Evolutionary conservation across 2,888 invertebrate species (phyloP).

Genomic region (Masnerella sp.): DNA sequence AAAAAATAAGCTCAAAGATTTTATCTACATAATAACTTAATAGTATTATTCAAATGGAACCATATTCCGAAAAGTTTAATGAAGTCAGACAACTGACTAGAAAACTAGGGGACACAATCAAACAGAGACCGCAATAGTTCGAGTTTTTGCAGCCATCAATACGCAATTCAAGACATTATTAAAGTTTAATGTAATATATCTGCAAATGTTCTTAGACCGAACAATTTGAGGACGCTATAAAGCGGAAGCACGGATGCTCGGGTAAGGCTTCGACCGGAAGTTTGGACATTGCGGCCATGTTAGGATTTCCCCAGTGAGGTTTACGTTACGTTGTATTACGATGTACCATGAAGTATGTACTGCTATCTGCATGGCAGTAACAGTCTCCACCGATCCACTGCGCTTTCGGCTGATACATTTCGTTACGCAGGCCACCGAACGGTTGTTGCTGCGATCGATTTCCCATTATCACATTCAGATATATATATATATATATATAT

Average conservation of each 20-base stretch:
- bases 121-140: not conserved
- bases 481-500: too few species aligned
- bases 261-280: slow-evolving; percentile 61
- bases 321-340: slow-evolving; percentile 71
- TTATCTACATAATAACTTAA: too few species aligned
- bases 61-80: too few species aligned
- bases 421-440: slow-evolving; percentile 45
- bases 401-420: slow-evolving; percentile 61
- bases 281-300: slow-evolving; percentile 65
- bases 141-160: slow-evolving; percentile 1
- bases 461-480: slow-evolving; percentile 54
- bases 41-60: too few species aligned
- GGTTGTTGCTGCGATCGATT: slow-evolving; percentile 55
- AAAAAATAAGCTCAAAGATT: too few species aligned
- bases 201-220: slow-evolving; percentile 37
- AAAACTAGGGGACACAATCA: not conserved
- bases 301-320: slow-evolving; percentile 75
- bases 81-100: too few species aligned
- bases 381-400: slow-evolving; percentile 63
- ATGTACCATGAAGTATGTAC: slow-evolving; percentile 74
- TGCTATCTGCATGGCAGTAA: slow-evolving; percentile 68
- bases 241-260: slow-evolving; percentile 38
- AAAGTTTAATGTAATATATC: slow-evolving; percentile 40
- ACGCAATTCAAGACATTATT: slow-evolving; percentile 23
- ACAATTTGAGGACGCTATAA: slow-evolving; percentile 45